A percentile compares a stretch with the other conserved stretches of the same genome.
Evolutionary conservation across 2,113 vertebrate species (phyloP).

Genomic region (Turdus rufiventris): DNA sequence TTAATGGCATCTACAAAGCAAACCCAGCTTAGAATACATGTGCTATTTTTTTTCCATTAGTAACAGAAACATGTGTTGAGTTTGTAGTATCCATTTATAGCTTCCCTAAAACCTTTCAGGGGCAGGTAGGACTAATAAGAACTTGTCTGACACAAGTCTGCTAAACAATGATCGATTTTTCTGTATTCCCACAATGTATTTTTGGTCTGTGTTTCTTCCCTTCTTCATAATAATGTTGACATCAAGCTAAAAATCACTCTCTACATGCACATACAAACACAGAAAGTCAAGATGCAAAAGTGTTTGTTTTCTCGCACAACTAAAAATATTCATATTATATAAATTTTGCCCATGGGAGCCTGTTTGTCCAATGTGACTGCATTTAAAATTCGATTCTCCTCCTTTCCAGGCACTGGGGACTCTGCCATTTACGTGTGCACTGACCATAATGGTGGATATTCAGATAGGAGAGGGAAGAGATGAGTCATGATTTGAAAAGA

Average conservation of each 20-base stretch:
- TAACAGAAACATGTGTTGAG: neutral
- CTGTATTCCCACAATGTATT: neutral
- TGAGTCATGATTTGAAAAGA: slow-evolving; percentile 17
- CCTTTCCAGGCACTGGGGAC: neutral
- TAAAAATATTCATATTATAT: neutral
- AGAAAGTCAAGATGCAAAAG: neutral
- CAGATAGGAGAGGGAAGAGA: neutral
- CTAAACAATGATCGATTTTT: neutral
- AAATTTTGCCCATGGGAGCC: neutral
- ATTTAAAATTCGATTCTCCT: neutral
- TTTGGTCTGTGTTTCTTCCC: neutral
- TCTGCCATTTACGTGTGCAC: neutral
- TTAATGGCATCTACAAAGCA: neutral
- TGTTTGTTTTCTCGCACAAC: neutral
- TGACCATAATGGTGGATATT: neutral
- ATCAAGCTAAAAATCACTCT: neutral
- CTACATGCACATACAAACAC: neutral
- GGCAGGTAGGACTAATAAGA: neutral
- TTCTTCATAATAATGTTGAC: neutral
- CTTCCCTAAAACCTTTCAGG: neutral
- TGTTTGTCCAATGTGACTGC: neutral
- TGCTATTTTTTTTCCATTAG: neutral
- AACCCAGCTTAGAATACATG: neutral
- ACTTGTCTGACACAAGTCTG: neutral
- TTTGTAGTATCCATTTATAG: neutral